Evolutionary conservation across 1,140 invertebrate genomes (phyloP), one percentile per base, ranked within the genome.

Genomic region (Cotesia chilonis): DNA sequence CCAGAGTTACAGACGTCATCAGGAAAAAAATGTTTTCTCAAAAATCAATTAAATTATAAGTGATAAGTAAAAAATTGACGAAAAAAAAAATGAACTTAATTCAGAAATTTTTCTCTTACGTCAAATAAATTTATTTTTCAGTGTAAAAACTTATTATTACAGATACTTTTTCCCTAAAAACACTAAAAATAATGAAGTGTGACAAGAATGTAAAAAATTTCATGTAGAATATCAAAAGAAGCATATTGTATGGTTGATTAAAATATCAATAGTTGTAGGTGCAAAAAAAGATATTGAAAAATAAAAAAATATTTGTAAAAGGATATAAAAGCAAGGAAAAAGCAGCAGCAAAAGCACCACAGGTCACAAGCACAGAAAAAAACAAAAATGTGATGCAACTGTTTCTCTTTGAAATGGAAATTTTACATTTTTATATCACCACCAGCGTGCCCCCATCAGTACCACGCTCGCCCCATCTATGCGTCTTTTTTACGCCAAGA

Each of bases 371-470:
- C 37, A 38, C n/a, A 67, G 7, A n/a, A 37, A 51, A 51, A 6
- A 38, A 41, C 65, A 72, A 68, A 72, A 72, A 72, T 72, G 70
- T 66, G 63, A 52, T 67, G 63, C 70, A 72, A 67, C 70, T 72
- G 70, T 67, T 66, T 60, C 35, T 28, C 57, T 66, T 72, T 72
- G 70, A 72, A 66, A 72, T 72, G 70, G 63, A 72, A 72, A 72
- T 72, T 72, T 72, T 17, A 57, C 63, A 72, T 72, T 72, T 72
- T 59, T 72, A 72, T 68, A 28, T 51, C 51, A 51, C 63, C 20
- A 59, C 35, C 63, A 63, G 14, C 51, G 59, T 36, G 10, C 7
- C 7, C 41, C 41, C 41, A 47, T 47, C 41, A 47, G 41, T 47
- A 47, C 41, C 41, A 47, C 41, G 10, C 10, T 47, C 41, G 10